Evolutionary conservation across 2,797 vertebrate genomes (phyloP).

Genomic region (Paguma larvata): DNA sequence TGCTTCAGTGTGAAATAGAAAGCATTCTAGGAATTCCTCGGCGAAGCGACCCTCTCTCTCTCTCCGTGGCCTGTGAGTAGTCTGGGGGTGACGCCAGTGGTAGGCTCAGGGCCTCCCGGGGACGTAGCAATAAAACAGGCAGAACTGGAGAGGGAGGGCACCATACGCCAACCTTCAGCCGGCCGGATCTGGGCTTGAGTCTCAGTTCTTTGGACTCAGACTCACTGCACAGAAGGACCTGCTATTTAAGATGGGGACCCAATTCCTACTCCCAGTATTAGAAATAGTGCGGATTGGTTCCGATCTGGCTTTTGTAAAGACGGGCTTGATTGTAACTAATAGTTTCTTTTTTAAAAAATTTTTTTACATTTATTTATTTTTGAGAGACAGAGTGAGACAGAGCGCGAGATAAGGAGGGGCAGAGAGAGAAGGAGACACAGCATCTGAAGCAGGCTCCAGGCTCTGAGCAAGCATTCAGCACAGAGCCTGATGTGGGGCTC

Average conservation of each 20-base stretch:
- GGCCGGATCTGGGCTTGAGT: not conserved
- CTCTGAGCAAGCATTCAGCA: too few species aligned
- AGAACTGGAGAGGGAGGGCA: not conserved
- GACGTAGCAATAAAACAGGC: rapidly evolving
- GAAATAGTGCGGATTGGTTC: not conserved
- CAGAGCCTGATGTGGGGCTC: too few species aligned
- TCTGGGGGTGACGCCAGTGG: not conserved
- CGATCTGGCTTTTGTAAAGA: not conserved
- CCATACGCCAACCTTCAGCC: not conserved
- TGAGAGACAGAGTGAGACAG: too few species aligned
- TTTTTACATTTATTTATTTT: too few species aligned
- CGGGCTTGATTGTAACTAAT: not conserved
- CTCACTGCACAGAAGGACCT: not conserved
- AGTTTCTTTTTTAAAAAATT: not conserved
- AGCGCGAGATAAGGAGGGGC: too few species aligned
- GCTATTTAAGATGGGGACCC: not conserved
- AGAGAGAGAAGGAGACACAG: too few species aligned
- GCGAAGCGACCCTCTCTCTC: not conserved
- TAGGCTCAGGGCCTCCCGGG: not conserved
- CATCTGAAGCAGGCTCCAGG: too few species aligned
- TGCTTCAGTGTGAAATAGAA: not conserved
- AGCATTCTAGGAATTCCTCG: rapidly evolving
- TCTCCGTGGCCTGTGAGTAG: slow-evolving; percentile 36
- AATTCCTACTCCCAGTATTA: not conserved
- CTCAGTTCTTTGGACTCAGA: not conserved